These are phyloP conservation scores for Tichodroma muraria DNA, from an alignment of 2,113 vertebrate species.

Conservation along the genomic window DNA sequence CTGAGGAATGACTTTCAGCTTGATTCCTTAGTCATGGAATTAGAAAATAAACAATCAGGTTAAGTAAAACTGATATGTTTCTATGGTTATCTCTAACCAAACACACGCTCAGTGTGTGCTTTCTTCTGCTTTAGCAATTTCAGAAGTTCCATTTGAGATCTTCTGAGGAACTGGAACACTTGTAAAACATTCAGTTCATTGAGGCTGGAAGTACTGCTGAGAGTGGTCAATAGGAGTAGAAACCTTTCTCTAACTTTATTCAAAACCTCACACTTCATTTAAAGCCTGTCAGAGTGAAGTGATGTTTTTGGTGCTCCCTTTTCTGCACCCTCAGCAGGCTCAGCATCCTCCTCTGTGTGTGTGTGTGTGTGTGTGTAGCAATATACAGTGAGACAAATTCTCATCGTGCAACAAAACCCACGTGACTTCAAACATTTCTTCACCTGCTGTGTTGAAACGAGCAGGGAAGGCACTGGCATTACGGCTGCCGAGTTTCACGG, in stretches of 20 bases:
- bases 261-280: not conserved
- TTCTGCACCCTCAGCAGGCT: not conserved
- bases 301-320: not conserved
- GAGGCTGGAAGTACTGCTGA: not conserved
- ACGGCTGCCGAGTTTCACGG: slow-evolving; percentile 30
- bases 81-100: not conserved
- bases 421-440: slow-evolving; percentile 6
- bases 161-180: not conserved
- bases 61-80: not conserved
- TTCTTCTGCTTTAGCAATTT: not conserved
- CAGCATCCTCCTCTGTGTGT: not conserved
- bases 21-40: not conserved
- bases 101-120: not conserved
- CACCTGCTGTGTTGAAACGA: slow-evolving; percentile 41
- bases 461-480: not conserved
- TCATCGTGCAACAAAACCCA: not conserved
- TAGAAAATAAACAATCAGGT: not conserved
- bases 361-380: not conserved
- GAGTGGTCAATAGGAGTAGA: not conserved
- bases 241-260: not conserved
- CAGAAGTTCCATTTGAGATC: not conserved
- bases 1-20: not conserved
- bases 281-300: too few relatives aligned
- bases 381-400: not conserved
- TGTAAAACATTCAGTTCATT: not conserved